Conservation (phyloP, 2,797 vertebrate genomes). For the Anabacerthia variegaticeps region DNA sequence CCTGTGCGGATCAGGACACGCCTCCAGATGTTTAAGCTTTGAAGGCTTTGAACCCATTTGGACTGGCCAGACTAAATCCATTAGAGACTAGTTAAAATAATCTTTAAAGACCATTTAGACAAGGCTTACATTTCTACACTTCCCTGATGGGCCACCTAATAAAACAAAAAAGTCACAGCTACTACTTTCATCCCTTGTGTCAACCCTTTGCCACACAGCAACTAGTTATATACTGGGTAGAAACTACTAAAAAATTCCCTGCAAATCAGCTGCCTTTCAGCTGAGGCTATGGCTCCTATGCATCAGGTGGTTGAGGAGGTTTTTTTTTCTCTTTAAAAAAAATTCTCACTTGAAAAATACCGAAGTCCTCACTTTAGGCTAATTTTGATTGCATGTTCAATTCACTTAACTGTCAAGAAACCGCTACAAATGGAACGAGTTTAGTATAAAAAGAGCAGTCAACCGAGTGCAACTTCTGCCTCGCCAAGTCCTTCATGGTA, state of each 20-base stretch:
- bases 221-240: constrained; percentile 72
- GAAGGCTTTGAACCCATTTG: background rate
- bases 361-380: constrained; percentile 62
- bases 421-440: constrained; percentile 44
- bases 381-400: constrained; percentile 67
- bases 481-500: constrained; percentile 54
- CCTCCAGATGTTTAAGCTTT: background rate
- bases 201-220: constrained; percentile 73
- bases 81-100: constrained; percentile 32
- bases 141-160: constrained; percentile 62
- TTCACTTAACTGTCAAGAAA: constrained; percentile 60
- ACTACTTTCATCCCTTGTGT: constrained; percentile 64
- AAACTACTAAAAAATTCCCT: constrained; percentile 81
- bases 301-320: constrained; percentile 70
- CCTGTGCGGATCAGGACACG: background rate
- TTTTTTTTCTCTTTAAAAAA: constrained; percentile 36
- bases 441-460: constrained; percentile 62
- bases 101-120: constrained; percentile 66
- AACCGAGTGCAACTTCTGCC: constrained; percentile 62
- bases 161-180: constrained; percentile 57
- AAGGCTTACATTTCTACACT: constrained; percentile 71
- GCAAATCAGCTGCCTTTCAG: constrained; percentile 77
- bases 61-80: background rate
- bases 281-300: constrained; percentile 80
- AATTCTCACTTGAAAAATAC: constrained; percentile 70